These are phyloP conservation scores for Mizuhopecten yessoensis DNA, from an alignment of 1,140 invertebrate genomes.

Conservation along the genomic window DNA sequence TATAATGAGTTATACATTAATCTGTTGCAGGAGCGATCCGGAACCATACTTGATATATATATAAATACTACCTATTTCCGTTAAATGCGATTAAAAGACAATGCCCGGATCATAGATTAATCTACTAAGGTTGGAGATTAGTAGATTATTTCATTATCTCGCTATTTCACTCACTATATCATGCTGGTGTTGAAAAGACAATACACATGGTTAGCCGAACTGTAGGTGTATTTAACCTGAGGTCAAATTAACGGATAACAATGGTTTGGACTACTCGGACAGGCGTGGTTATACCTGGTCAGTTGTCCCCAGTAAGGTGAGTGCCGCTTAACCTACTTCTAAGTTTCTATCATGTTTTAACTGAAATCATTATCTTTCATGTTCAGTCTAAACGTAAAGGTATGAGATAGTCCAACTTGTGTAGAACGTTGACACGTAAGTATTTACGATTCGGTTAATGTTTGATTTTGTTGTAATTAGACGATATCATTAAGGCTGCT, in stretches of 20 bases:
- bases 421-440: too few relatives aligned
- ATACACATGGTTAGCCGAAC: not conserved
- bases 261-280: too few relatives aligned
- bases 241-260: too few relatives aligned
- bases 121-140: not conserved
- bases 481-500: too few relatives aligned
- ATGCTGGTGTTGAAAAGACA: not conserved
- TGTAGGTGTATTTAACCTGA: too few relatives aligned
- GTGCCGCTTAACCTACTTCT: too few relatives aligned
- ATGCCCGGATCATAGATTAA: not conserved
- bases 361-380: too few relatives aligned
- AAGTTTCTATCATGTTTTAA: too few relatives aligned
- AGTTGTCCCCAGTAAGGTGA: not conserved
- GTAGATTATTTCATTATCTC: not conserved
- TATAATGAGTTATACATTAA: not conserved
- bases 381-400: too few relatives aligned
- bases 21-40: not conserved
- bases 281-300: not conserved
- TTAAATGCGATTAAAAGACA: not conserved
- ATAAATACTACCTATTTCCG: not conserved
- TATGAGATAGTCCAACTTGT: too few relatives aligned
- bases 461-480: too few relatives aligned
- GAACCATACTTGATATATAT: not conserved
- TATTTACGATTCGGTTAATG: too few relatives aligned
- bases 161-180: not conserved